These are phyloP conservation scores for Arenicola marina DNA, from an alignment of 2,888 invertebrate genomes.

Conservation along the genomic window DNA sequence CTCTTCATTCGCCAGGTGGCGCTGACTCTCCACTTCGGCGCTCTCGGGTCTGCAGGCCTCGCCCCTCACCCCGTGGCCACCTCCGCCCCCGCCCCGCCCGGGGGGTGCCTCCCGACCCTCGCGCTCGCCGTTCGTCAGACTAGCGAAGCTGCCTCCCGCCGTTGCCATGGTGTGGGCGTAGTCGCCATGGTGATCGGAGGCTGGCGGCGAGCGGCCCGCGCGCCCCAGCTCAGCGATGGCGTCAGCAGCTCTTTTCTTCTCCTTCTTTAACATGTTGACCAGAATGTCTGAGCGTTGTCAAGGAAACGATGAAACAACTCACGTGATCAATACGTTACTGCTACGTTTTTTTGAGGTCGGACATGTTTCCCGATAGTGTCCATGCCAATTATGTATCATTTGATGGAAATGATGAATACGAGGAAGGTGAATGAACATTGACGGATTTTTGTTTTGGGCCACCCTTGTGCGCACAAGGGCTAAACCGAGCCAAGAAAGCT, in stretches of 20 bases:
- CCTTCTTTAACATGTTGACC: slow-evolving; percentile 61
- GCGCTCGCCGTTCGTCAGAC: neutral
- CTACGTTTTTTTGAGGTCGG: neutral
- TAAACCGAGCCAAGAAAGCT: no score
- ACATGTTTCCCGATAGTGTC: no score
- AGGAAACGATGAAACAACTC: neutral
- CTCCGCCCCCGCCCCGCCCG: no score
- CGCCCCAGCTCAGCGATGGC: slow-evolving; percentile 35
- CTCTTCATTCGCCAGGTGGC: slow-evolving; percentile 42
- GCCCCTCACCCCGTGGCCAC: no score
- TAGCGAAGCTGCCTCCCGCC: neutral
- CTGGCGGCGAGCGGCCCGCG: slow-evolving; percentile 17
- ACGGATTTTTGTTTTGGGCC: no score
- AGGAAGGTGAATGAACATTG: no score
- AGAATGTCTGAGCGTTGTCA: slow-evolving; percentile 47
- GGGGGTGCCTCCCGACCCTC: slow-evolving; percentile 9
- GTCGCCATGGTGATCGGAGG: neutral
- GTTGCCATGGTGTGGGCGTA: neutral
- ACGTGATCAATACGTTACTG: neutral
- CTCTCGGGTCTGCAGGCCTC: no score
- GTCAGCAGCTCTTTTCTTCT: slow-evolving; percentile 53
- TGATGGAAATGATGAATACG: no score
- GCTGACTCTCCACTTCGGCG: no score
- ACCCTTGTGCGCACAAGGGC: no score
- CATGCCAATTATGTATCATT: no score